phyloP scores from a whole-genome alignment of 1,140 invertebrate genomes.

The Pseudomyrmex pallidus region DNA sequence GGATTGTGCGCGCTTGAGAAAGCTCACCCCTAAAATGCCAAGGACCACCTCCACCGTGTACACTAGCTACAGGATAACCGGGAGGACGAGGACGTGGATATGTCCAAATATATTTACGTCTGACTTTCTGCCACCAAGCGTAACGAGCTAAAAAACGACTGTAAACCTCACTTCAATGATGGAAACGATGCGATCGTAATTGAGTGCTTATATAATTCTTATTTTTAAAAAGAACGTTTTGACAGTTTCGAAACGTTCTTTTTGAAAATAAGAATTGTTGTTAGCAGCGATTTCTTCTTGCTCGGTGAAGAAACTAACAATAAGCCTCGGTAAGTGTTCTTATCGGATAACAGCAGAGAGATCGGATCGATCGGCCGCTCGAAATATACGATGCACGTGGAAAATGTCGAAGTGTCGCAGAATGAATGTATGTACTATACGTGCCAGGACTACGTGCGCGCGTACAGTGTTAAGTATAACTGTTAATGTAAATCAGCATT shows the following conservation, averaged over 20 bases:
- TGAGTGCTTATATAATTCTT: neutral
- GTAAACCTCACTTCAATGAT: constrained; percentile 49
- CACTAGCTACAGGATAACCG: constrained; percentile 77
- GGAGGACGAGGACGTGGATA: constrained; percentile 75
- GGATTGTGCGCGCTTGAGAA: constrained; percentile 58
- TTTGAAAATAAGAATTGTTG: neutral
- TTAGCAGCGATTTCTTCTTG: neutral
- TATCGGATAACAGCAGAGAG: constrained; percentile 56
- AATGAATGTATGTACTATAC: constrained; percentile 6
- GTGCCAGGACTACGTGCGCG: constrained; percentile 17
- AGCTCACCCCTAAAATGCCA: constrained; percentile 83
- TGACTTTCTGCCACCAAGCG: constrained; percentile 79
- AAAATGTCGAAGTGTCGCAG: constrained; percentile 36
- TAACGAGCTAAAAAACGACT: constrained; percentile 82
- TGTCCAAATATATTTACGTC: constrained; percentile 59
- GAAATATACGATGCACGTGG: constrained; percentile 1
- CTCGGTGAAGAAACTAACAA: neutral
- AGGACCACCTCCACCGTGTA: constrained; percentile 76
- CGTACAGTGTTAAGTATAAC: constrained; percentile 64
- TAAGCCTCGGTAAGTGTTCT: neutral
- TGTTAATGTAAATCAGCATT: constrained; percentile 78
- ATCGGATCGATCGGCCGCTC: constrained; percentile 21
- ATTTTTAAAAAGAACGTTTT: too few species aligned
- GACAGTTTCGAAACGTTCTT: neutral
- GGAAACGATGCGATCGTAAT: constrained; percentile 2